Evolutionary conservation across 2,797 vertebrate genomes (phyloP).

Genomic region (Onychomys leucogaster): DNA sequence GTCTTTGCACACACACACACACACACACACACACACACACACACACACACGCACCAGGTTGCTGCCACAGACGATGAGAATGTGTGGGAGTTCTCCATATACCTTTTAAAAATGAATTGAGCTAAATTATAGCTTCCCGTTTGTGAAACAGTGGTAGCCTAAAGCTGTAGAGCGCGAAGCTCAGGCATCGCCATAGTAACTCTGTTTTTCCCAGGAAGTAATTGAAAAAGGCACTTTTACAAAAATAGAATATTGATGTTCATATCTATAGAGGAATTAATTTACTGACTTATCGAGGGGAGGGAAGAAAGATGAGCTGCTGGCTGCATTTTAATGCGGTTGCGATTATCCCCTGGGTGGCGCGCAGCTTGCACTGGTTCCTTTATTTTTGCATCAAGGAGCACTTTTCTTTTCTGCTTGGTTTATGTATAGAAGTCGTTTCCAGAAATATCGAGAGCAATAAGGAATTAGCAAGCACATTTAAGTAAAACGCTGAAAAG

Average conservation of each 20-base stretch:
- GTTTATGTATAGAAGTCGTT: slow-evolving; percentile 79
- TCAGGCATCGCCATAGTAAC: slow-evolving; percentile 77
- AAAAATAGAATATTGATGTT: slow-evolving; percentile 85
- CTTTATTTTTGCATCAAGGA: slow-evolving; percentile 81
- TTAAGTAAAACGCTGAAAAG: slow-evolving; percentile 83
- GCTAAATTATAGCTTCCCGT: slow-evolving; percentile 83
- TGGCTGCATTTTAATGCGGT: slow-evolving; percentile 75
- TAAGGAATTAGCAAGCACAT: slow-evolving; percentile 81
- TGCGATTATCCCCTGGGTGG: slow-evolving; percentile 74
- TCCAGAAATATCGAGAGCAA: slow-evolving; percentile 79
- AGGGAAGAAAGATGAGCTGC: slow-evolving; percentile 74
- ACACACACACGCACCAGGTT: background rate
- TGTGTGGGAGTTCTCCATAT: slow-evolving; percentile 50
- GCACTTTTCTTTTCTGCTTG: slow-evolving; percentile 69
- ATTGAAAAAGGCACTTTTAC: slow-evolving; percentile 79
- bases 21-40: background rate
- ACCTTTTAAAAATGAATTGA: slow-evolving; percentile 78
- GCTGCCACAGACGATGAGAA: slow-evolving; percentile 61
- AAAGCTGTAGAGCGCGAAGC: slow-evolving; percentile 59
- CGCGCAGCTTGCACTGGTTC: slow-evolving; percentile 63
- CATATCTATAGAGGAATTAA: slow-evolving; percentile 83
- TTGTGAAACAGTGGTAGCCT: slow-evolving; percentile 79
- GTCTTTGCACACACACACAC: background rate
- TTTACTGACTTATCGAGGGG: slow-evolving; percentile 83
- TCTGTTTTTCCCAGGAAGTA: slow-evolving; percentile 77